Conservation (phyloP, 2,888 invertebrate species). For the Drosophila macrospina region DNA sequence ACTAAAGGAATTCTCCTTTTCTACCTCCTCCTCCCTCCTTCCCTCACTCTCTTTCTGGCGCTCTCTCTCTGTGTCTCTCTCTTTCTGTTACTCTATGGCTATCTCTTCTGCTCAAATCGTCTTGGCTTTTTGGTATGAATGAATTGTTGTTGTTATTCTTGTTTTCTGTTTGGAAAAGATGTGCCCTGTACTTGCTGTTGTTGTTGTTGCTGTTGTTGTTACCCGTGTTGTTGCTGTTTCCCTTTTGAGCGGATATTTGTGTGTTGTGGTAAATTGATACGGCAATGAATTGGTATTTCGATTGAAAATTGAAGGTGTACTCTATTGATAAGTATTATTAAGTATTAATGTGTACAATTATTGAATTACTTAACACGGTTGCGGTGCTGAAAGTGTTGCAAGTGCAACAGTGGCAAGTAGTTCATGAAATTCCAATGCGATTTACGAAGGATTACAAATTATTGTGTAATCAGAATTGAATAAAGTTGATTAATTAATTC, state of each 20-base stretch:
- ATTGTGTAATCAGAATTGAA: too few species aligned
- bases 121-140: conserved; percentile 68
- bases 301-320: conserved; percentile 36
- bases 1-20: conserved; percentile 38
- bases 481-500: too few species aligned
- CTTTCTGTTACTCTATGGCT: conserved; percentile 20
- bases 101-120: conserved; percentile 19
- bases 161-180: not conserved
- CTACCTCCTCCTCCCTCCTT: conserved; percentile 13
- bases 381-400: not conserved
- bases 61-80: conserved; percentile 19
- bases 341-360: conserved; percentile 14
- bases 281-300: conserved; percentile 61
- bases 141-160: conserved; percentile 59
- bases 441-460: too few species aligned
- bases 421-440: too few species aligned
- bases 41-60: conserved; percentile 22
- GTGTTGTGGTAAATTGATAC: conserved; percentile 72
- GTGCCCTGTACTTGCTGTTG: conserved; percentile 13
- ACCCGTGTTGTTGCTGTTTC: conserved; percentile 21
- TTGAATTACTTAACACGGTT: conserved; percentile 8
- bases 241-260: conserved; percentile 40
- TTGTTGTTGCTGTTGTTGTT: conserved; percentile 9
- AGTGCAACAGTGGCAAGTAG: not conserved
- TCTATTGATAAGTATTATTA: conserved; percentile 57